Evolutionary conservation across 2,113 vertebrate species (phyloP).

Genomic region (Oceanodroma tethys): DNA sequence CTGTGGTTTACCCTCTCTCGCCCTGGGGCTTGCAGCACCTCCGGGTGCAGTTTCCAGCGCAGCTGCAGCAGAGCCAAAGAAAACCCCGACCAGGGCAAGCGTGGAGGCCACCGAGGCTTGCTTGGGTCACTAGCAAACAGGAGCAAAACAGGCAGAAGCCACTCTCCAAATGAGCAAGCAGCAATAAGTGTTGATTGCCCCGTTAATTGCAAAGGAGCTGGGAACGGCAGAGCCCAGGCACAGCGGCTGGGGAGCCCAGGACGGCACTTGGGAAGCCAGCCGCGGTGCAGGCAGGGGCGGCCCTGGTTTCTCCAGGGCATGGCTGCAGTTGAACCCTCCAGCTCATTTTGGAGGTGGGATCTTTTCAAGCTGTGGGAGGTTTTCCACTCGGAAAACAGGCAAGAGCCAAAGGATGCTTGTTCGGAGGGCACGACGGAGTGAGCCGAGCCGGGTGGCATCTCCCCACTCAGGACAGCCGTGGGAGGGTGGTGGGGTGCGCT

Average conservation of each 20-base stretch:
- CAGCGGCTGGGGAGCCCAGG: not conserved
- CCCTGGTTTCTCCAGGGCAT: not conserved
- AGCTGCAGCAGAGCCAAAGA: not conserved
- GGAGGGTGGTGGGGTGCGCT: rapidly evolving
- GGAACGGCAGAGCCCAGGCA: not conserved
- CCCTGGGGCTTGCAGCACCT: not conserved
- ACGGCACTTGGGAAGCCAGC: not conserved
- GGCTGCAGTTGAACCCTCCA: not conserved
- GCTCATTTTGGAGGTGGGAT: not conserved
- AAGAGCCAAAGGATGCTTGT: not conserved
- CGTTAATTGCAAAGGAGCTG: not conserved
- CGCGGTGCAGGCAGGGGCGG: not conserved
- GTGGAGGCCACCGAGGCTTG: not conserved
- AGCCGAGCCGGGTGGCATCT: not conserved
- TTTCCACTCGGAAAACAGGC: not conserved
- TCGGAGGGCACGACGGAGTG: not conserved
- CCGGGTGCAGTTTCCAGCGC: not conserved
- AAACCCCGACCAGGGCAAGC: rapidly evolving
- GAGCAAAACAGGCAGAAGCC: not conserved
- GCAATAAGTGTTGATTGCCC: not conserved
- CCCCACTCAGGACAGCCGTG: not conserved
- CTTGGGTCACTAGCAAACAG: not conserved
- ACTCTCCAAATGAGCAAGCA: rapidly evolving
- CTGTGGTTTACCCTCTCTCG: not conserved
- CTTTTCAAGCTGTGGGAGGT: not conserved